Evolutionary conservation across 2,888 invertebrate genomes (phyloP).

Genomic region (Scaeva pyrastri): DNA sequence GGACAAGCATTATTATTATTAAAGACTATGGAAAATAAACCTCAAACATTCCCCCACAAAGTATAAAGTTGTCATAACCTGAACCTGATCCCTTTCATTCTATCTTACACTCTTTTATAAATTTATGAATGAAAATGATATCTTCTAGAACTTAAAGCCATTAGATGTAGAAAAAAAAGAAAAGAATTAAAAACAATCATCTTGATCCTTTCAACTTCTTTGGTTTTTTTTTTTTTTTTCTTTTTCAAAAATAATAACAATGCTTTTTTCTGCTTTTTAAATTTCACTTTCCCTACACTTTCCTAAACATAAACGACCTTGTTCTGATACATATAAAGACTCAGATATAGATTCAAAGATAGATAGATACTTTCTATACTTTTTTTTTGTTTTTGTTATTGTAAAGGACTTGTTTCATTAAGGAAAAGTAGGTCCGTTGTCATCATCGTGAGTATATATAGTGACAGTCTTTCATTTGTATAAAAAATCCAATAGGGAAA

Average conservation of each 20-base stretch:
- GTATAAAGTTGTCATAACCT: constrained; percentile 23
- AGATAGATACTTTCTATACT: too few species aligned
- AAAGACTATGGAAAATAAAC: background rate
- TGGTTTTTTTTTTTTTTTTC: background rate
- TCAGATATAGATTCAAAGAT: too few species aligned
- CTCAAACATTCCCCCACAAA: constrained; percentile 18
- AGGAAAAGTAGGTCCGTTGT: constrained; percentile 13
- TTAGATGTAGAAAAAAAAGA: background rate
- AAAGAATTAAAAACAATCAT: constrained; percentile 55
- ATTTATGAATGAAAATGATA: background rate
- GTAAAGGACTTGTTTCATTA: background rate
- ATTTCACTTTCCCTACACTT: constrained; percentile 38
- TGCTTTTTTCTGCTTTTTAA: constrained; percentile 14
- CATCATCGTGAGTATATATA: background rate
- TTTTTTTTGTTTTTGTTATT: background rate
- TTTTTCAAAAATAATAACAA: constrained; percentile 10
- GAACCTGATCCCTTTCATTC: constrained; percentile 57
- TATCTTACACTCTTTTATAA: background rate
- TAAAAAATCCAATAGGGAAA: background rate
- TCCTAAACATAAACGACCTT: constrained; percentile 16
- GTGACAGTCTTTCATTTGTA: background rate
- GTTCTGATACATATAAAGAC: constrained; percentile 24
- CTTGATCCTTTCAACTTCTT: constrained; percentile 37
- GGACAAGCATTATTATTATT: background rate
- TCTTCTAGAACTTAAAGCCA: constrained; percentile 13